Conservation (phyloP, 2,797 vertebrate genomes). For the Avahi laniger region DNA sequence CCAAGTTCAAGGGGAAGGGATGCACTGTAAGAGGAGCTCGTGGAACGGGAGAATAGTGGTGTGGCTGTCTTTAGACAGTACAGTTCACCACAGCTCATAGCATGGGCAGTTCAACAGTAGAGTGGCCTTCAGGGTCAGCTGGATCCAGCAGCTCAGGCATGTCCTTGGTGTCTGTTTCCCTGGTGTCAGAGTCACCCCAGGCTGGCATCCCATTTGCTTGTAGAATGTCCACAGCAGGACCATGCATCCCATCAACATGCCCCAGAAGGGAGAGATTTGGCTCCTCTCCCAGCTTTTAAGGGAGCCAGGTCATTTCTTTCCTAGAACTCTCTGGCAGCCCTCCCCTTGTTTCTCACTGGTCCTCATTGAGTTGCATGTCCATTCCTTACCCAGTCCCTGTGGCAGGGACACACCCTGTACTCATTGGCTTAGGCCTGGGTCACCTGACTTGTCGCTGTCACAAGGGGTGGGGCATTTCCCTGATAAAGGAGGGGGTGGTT, state of each 20-base stretch:
- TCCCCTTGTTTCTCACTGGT: neutral
- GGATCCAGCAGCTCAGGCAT: neutral
- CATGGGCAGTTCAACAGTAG: too few relatives aligned
- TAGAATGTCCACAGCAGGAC: neutral
- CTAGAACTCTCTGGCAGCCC: neutral
- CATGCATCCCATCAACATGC: neutral
- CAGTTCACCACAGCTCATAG: neutral
- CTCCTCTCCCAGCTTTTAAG: neutral
- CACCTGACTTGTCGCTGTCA: neutral
- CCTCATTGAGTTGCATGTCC: neutral
- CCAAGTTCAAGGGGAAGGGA: neutral
- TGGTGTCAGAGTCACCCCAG: neutral
- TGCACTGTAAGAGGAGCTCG: rapidly evolving
- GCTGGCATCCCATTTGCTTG: neutral
- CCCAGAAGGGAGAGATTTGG: neutral
- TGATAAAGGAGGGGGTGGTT: neutral
- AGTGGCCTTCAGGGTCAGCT: neutral
- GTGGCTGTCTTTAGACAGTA: neutral
- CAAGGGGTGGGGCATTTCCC: too few relatives aligned
- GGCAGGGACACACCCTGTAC: neutral
- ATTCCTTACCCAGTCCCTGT: neutral
- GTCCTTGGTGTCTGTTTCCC: neutral
- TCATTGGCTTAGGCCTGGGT: neutral
- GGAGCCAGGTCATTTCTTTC: neutral
- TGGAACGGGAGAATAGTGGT: neutral